These are phyloP conservation scores for Panagrolaimus sp. DNA, from an alignment of 1,140 invertebrate species.

Conservation along the genomic window DNA sequence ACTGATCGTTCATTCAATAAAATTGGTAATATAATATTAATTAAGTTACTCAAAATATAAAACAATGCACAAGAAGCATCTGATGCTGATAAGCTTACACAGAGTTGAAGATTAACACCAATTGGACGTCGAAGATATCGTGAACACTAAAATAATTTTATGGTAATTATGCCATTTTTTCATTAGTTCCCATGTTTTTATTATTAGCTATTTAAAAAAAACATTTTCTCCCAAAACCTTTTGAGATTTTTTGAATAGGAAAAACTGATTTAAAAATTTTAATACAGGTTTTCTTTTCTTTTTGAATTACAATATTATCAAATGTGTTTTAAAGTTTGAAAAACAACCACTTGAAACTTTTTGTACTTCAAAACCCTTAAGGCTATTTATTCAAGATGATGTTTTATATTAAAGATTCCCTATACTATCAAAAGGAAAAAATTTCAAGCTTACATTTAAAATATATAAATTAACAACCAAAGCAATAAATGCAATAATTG, in stretches of 20 bases:
- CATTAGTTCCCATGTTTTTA: background rate
- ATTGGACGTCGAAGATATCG: constrained; percentile 43
- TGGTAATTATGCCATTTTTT: too few relatives aligned
- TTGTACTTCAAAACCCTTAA: too few relatives aligned
- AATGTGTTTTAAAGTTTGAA: too few relatives aligned
- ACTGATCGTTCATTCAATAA: constrained; percentile 13
- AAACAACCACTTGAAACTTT: too few relatives aligned
- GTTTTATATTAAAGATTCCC: background rate
- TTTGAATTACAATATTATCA: too few relatives aligned
- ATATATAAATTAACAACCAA: constrained; percentile 24
- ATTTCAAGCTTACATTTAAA: constrained; percentile 22
- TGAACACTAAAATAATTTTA: constrained; percentile 37
- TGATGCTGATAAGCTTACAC: constrained; percentile 46
- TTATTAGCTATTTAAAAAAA: too few relatives aligned
- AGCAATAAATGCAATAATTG: constrained; percentile 21
- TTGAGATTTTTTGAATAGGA: too few relatives aligned
- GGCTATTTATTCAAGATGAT: too few relatives aligned
- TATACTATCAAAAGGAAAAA: too few relatives aligned
- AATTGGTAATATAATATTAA: constrained; percentile 43
- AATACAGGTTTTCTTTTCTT: too few relatives aligned
- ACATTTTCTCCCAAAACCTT: too few relatives aligned
- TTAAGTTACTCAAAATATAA: constrained; percentile 43
- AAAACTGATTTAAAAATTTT: too few relatives aligned
- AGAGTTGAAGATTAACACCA: constrained; percentile 41
- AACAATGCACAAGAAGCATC: constrained; percentile 45